These are phyloP conservation scores for Druon quercuslanigerum DNA, from an alignment of 1,140 invertebrate species.

Conservation along the genomic window DNA sequence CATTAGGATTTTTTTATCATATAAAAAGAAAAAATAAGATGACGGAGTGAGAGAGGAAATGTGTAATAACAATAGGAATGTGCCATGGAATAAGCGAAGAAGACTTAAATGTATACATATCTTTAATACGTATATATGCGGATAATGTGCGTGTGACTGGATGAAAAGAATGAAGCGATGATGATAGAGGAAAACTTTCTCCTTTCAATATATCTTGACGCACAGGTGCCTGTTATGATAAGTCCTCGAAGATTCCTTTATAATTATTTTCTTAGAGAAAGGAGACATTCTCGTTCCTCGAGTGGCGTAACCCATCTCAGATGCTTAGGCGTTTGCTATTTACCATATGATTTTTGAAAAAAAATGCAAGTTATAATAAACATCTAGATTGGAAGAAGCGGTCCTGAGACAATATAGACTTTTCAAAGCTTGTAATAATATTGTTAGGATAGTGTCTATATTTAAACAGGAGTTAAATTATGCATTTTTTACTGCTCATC, in stretches of 20 bases:
- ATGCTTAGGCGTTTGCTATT: conserved; percentile 8
- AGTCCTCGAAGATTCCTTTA: conserved; percentile 22
- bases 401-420: neutral
- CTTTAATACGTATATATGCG: conserved; percentile 47
- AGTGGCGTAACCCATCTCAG: conserved; percentile 6
- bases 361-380: conserved; percentile 4
- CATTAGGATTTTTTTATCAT: neutral
- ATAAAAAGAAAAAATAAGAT: conserved; percentile 22
- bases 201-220: conserved; percentile 21
- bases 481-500: no score
- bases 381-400: neutral
- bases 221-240: conserved; percentile 25
- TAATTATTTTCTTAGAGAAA: conserved; percentile 28
- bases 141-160: conserved; percentile 44
- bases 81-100: conserved; percentile 58
- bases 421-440: neutral
- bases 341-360: neutral
- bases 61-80: conserved; percentile 59
- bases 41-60: conserved; percentile 15
- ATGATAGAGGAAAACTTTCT: conserved; percentile 24
- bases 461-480: no score
- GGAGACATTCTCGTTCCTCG: conserved; percentile 25
- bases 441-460: neutral
- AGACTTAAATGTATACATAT: conserved; percentile 47
- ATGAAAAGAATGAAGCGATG: conserved; percentile 42